Evolutionary conservation across 1,140 invertebrate genomes (phyloP).

Genomic region (Ceratoteleas bidentatus): DNA sequence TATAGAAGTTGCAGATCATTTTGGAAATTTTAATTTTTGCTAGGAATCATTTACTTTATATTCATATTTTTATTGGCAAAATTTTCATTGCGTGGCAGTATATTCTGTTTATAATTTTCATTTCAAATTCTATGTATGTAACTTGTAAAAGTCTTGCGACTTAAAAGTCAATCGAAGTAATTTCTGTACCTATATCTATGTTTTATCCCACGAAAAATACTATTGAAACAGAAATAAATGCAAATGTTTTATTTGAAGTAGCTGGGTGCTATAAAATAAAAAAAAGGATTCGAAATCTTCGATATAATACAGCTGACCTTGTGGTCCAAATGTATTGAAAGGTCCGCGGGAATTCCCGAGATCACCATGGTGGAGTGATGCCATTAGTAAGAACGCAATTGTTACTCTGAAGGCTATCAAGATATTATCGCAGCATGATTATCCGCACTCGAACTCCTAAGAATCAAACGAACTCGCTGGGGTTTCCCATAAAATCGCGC

Average conservation of each 20-base stretch:
- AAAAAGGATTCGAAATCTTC: background rate
- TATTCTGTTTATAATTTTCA: too few species aligned
- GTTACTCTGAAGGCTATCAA: slow-evolving; percentile 8
- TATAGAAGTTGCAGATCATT: too few species aligned
- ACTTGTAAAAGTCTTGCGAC: too few species aligned
- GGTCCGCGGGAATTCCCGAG: slow-evolving; percentile 6
- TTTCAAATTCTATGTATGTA: too few species aligned
- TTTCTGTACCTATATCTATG: too few species aligned
- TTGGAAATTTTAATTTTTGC: too few species aligned
- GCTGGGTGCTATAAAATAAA: background rate
- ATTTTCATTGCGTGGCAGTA: too few species aligned
- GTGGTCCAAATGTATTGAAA: background rate
- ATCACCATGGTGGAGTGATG: background rate
- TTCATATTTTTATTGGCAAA: too few species aligned
- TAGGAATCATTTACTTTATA: too few species aligned
- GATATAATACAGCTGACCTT: background rate
- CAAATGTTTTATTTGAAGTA: background rate
- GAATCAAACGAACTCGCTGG: background rate
- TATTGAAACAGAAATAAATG: background rate
- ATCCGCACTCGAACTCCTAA: slow-evolving; percentile 6
- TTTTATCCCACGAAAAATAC: background rate
- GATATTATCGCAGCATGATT: slow-evolving; percentile 10
- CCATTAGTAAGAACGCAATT: slow-evolving; percentile 6
- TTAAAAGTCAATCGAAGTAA: background rate
- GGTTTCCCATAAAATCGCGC: slow-evolving; percentile 4